Evolutionary conservation across 2,113 vertebrate species (phyloP).

Genomic region (Diadophis punctatus): DNA sequence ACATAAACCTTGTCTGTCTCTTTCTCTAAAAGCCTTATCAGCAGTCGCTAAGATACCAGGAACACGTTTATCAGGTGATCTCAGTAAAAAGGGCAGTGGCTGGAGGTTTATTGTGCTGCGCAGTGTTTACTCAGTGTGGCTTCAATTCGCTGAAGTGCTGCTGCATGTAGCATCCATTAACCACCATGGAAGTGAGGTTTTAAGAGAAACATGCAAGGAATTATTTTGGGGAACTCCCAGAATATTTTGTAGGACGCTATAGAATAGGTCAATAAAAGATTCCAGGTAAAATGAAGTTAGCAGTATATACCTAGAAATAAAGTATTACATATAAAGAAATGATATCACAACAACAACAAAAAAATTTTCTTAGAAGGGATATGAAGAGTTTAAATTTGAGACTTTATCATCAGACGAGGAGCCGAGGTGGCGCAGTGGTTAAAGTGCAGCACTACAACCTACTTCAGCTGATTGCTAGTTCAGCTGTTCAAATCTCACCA

Average conservation of each 20-base stretch:
- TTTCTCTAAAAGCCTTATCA: not conserved
- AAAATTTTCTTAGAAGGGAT: too few relatives aligned
- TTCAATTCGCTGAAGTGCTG: not conserved
- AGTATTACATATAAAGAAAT: too few relatives aligned
- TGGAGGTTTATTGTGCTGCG: conserved; percentile 36
- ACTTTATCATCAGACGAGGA: too few relatives aligned
- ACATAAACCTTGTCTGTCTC: conserved; percentile 2
- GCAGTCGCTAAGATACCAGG: conserved; percentile 58
- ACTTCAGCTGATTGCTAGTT: too few relatives aligned
- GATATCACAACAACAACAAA: too few relatives aligned
- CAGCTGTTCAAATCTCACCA: too few relatives aligned
- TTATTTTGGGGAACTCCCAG: too few relatives aligned
- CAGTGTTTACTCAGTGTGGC: conserved; percentile 14
- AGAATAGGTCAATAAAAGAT: not conserved
- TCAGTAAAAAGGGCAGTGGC: conserved; percentile 32
- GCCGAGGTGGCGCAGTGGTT: too few relatives aligned
- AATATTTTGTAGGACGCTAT: not conserved
- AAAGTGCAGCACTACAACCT: too few relatives aligned
- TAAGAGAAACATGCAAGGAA: not conserved
- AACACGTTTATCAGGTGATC: conserved; percentile 36
- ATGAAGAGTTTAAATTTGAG: too few relatives aligned
- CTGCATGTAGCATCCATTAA: rapidly evolving
- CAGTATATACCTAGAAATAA: too few relatives aligned
- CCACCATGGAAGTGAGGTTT: not conserved
- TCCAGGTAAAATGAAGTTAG: too few relatives aligned